Conservation (phyloP, 2,888 invertebrate species). For the Epicampocera succincta region DNA sequence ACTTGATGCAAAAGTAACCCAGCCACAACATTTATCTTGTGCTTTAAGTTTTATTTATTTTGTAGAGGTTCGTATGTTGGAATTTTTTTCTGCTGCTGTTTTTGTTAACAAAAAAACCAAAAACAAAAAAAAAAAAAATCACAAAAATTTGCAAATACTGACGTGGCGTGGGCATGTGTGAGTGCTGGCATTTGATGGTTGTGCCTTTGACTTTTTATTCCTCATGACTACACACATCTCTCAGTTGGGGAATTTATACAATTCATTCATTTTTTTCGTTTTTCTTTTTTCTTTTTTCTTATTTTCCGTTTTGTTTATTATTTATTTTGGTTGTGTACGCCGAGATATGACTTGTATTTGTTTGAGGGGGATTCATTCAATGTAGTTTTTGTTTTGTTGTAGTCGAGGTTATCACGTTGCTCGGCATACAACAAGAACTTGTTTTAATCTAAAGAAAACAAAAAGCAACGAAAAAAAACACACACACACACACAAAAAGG, state of each 20-base stretch:
- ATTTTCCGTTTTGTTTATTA: no score
- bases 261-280: slow-evolving; percentile 15
- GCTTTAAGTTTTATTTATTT: slow-evolving; percentile 29
- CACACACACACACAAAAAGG: background rate
- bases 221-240: slow-evolving; percentile 65
- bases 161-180: slow-evolving; percentile 2
- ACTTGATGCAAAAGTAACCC: slow-evolving; percentile 11
- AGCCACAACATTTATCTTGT: slow-evolving; percentile 12
- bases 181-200: slow-evolving; percentile 58
- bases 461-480: no score
- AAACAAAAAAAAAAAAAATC: background rate
- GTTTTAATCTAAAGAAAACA: slow-evolving; percentile 2
- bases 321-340: background rate
- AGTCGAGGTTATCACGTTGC: slow-evolving; percentile 66
- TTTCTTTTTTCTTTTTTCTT: slow-evolving; percentile 19
- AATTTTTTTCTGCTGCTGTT: slow-evolving; percentile 13
- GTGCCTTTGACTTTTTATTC: slow-evolving; percentile 68
- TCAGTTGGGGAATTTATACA: slow-evolving; percentile 53
- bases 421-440: slow-evolving; percentile 49
- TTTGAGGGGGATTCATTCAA: slow-evolving; percentile 39
- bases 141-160: slow-evolving; percentile 26
- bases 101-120: background rate
- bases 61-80: background rate
- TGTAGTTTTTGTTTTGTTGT: slow-evolving; percentile 12
- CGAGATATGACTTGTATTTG: slow-evolving; percentile 22